A percentile compares a stretch with the other conserved stretches of the same genome.
Conservation (phyloP, 2,888 invertebrate genomes). For the Drosophila birchii region DNA sequence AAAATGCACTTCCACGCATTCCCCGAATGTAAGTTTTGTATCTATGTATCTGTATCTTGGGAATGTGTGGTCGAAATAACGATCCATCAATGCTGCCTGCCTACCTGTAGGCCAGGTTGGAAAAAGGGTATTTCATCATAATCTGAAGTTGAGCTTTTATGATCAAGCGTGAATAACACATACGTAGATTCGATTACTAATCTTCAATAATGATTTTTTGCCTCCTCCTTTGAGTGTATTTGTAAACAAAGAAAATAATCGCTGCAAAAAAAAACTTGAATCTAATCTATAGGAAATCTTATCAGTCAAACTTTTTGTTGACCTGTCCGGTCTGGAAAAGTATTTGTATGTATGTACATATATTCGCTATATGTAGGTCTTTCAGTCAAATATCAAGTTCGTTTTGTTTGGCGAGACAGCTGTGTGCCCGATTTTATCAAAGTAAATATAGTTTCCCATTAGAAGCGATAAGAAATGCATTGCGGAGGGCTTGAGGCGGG, state of each 20-base stretch:
- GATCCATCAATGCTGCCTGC: conserved; percentile 1
- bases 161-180: conserved; percentile 31
- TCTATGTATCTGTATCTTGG: conserved; percentile 19
- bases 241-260: conserved; percentile 53
- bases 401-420: conserved; percentile 25
- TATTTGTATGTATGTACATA: conserved; percentile 13
- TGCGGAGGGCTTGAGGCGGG: conserved; percentile 16
- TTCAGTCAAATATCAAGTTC: conserved; percentile 29
- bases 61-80: conserved; percentile 3
- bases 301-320: conserved; percentile 64
- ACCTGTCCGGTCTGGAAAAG: conserved; percentile 52
- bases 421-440: conserved; percentile 26
- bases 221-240: conserved; percentile 21
- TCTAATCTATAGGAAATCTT: conserved; percentile 60
- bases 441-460: conserved; percentile 23
- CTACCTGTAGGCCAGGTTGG: background rate
- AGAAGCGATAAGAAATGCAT: conserved; percentile 35
- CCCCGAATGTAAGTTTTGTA: conserved; percentile 39
- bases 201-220: conserved; percentile 34
- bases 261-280: conserved; percentile 42
- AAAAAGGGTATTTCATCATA: conserved; percentile 36
- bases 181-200: conserved; percentile 33
- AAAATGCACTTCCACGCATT: conserved; percentile 40
- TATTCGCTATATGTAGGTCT: conserved; percentile 25
- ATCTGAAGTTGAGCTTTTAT: conserved; percentile 20